Base-by-base conservation (phyloP, 2,113 vertebrate species). In the Rhea pennata region DNA sequence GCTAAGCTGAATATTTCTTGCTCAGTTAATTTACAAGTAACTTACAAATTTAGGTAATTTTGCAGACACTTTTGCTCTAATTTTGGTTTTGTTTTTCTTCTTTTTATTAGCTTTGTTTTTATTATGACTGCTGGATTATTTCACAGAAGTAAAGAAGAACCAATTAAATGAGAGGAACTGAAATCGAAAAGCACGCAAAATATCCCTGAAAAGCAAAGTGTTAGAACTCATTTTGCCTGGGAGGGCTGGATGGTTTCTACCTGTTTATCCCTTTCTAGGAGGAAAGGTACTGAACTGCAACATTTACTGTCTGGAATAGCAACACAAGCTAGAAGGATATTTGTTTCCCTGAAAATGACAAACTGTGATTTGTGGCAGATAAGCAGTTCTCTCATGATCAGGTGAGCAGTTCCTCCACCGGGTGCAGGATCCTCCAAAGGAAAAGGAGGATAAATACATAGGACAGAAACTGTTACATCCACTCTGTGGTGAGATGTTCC, bases 71-170 rank as follows among this genome's bases (percentile, higher is more conserved):
- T 94, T 74, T 59, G 17, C 46, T 91, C 29, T 87, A 84, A 73
- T 89, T 87, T 56, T 58, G 17, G 87, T 95, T 93, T 91, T 17
- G 23, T 77, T 73, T 71, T 54, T 7, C 42, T 77, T 17, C 4
- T 84, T 91, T 80, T 70, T 84, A 74, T 71, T 80, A 70, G 70
- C 46, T 70, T 88, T 87, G 15, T 40, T 88, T 88, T 72, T 81
- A 56, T 81, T 87, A 19, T 3, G 65, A 59, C 71, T 95, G 29
- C 46, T 84, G 74, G 46, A 26, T 81, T 78, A 94, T 89, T 91
- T 91, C 73, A 77, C 39, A 36, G 73, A 95, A 73, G 31, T 36
- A 75, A 84, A 80, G 27, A 72, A 70, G 3, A 78, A 51, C 8
- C 46, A 92, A 90, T 79, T 90, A 90, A 82, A 69, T 20, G 7